Evolutionary conservation across 1,140 invertebrate species (phyloP), one percentile per base, ranked within the genome.

Genomic region (Pygmarrhopalites habei): DNA sequence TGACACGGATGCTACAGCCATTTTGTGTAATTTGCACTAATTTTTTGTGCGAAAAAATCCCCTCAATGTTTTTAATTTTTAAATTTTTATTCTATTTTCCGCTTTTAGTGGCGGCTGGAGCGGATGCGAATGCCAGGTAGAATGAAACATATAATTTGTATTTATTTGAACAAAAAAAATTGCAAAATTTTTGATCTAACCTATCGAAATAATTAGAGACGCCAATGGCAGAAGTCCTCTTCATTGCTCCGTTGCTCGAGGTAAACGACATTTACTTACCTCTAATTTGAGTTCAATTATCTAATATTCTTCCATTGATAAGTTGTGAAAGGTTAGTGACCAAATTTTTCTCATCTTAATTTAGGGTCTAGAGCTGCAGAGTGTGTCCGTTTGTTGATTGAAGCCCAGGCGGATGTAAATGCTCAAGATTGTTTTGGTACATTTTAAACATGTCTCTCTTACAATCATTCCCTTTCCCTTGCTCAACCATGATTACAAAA

Each of bases 341-440:
- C 43, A 10, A 39, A 10, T 10, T 39, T 39, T 39, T 10, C 17
- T 17, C 10, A 10, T 39, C 35, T 39, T 39, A 17, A 10, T 0
- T 85, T 87, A 75, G 84, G 86, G 19, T 82, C 85, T 1, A 77
- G 85, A 41, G 83, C 85, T 1, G 82, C 82, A 44, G 87, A 90
- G 67, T 82, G 85, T 57, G 85, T 86, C 10, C 79, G 81, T 58
- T 72, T 83, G 2, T 73, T 90, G 1, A 73, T 87, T 1, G 79
- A 82, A 46, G 80, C 80, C 1, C 86, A 87, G 1, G 87, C 87
- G 0, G 81, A 86, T 72, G 84, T 90, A 1, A 91, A 93, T 74
- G 81, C 82, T 66, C 79, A 87, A 69, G 91, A 95, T 71, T 86
- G 88, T 64, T 92, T 90, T 71, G 91, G 91, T n/a, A n/a, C n/a